phyloP scores from a whole-genome alignment of 2,113 vertebrate genomes.

The Cyrtonyx montezumae region DNA sequence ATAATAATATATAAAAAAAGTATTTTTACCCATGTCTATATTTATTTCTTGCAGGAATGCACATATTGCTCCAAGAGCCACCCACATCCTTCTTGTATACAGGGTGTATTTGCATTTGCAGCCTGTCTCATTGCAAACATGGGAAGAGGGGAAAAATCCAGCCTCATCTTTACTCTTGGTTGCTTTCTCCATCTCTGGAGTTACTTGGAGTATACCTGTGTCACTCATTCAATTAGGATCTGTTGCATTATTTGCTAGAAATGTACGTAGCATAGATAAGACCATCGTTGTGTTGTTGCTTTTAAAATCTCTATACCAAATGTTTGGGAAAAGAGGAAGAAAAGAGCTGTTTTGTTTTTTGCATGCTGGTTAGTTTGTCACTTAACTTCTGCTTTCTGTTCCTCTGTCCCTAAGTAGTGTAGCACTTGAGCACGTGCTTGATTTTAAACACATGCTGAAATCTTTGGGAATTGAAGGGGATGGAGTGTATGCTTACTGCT shows the following conservation, averaged over 20 bases:
- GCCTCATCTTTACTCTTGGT: background rate
- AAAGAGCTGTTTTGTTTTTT: background rate
- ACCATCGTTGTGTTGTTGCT: background rate
- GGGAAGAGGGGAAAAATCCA: slow-evolving; percentile 11
- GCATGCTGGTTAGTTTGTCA: background rate
- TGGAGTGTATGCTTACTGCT: background rate
- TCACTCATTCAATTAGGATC: background rate
- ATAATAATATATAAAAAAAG: slow-evolving; percentile 17
- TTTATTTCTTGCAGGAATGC: slow-evolving; percentile 76
- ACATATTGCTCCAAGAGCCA: slow-evolving; percentile 71
- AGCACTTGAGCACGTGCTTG: background rate
- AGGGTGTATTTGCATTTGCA: slow-evolving; percentile 59
- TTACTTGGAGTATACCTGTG: background rate
- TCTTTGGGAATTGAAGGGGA: background rate
- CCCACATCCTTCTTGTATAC: slow-evolving; percentile 72
- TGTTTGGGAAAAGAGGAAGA: background rate
- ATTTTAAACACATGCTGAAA: slow-evolving; percentile 12
- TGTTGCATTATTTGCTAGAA: background rate
- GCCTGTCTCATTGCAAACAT: slow-evolving; percentile 33
- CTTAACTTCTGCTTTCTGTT: background rate
- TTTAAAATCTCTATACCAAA: slow-evolving; percentile 1
- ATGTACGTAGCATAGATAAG: background rate
- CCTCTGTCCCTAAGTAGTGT: background rate
- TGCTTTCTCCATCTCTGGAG: background rate
- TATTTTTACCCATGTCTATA: slow-evolving; percentile 72